Conservation (phyloP, 2,113 vertebrate genomes). For the Nansenia antarctica region DNA sequence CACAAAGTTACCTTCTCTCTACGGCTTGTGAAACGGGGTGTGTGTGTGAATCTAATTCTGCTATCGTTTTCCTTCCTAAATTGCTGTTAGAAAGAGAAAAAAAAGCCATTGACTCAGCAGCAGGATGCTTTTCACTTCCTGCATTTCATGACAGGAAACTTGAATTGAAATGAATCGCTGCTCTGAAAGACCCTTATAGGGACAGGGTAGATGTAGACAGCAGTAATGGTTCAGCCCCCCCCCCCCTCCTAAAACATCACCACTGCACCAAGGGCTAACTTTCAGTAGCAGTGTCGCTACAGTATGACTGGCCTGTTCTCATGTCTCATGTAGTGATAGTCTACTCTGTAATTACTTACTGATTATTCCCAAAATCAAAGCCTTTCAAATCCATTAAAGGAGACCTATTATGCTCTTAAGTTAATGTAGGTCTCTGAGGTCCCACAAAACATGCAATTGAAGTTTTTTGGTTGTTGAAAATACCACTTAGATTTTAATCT, state of each 20-base stretch:
- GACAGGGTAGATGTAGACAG: no score
- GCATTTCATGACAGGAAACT: conserved; percentile 34
- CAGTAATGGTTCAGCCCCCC: not conserved
- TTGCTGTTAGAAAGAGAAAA: not conserved
- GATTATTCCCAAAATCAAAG: not conserved
- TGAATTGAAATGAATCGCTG: conserved; percentile 20
- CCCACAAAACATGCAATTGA: no score
- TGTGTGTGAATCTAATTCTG: not conserved
- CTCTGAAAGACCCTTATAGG: not conserved
- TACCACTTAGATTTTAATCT: no score
- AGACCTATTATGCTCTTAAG: no score
- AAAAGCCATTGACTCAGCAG: conserved; percentile 11
- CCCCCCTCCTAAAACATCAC: not conserved
- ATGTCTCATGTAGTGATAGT: not conserved
- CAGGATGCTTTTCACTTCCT: conserved; percentile 20
- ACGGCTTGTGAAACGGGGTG: conserved; percentile 13
- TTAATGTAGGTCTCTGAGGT: no score
- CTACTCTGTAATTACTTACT: no score
- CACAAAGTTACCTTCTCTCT: not conserved
- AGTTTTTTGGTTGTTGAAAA: no score
- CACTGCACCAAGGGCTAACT: not conserved
- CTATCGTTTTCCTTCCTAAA: conserved; percentile 3
- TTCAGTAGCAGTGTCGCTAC: not conserved
- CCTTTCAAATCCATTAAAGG: not conserved
- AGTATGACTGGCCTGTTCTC: not conserved